A percentile compares a stretch with the other conserved stretches of the same genome.
phyloP scores from a whole-genome alignment of 2,113 vertebrate species.

The Galemys pyrenaicus region DNA sequence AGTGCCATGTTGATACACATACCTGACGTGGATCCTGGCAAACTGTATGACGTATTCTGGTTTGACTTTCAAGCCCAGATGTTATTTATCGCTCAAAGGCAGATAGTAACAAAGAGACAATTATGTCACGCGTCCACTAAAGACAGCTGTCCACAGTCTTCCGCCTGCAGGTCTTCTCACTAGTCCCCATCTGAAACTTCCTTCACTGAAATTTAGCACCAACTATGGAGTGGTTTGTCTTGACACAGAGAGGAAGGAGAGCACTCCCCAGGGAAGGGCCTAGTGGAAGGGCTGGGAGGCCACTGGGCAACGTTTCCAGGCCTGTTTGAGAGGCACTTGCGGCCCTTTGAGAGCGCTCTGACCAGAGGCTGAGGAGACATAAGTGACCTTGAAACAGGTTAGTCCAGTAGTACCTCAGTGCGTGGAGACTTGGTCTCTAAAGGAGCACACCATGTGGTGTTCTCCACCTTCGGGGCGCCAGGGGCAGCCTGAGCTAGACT shows the following conservation, averaged over 20 bases:
- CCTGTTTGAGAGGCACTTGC: background rate
- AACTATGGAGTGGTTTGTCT: slow-evolving; percentile 28
- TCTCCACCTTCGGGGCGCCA: too few species aligned
- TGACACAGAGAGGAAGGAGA: background rate
- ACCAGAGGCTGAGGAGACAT: background rate
- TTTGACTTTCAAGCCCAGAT: slow-evolving; percentile 17
- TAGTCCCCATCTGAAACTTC: too few species aligned
- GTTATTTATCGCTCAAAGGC: background rate
- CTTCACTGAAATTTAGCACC: too few species aligned
- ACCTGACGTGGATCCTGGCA: background rate
- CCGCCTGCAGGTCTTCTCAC: too few species aligned
- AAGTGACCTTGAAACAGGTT: background rate
- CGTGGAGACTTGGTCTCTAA: background rate
- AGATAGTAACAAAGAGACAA: background rate
- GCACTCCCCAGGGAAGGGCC: background rate
- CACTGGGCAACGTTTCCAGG: background rate
- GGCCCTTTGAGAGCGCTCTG: background rate
- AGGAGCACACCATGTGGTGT: too few species aligned
- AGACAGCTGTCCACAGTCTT: too few species aligned
- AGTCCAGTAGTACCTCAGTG: background rate
- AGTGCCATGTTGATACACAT: background rate
- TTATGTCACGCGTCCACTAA: too few species aligned
- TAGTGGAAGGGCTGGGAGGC: background rate
- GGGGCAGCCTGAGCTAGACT: too few species aligned
- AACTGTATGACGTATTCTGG: background rate